Evolutionary conservation across 2,888 invertebrate species (phyloP).

Genomic region (Saturnia pavonia): DNA sequence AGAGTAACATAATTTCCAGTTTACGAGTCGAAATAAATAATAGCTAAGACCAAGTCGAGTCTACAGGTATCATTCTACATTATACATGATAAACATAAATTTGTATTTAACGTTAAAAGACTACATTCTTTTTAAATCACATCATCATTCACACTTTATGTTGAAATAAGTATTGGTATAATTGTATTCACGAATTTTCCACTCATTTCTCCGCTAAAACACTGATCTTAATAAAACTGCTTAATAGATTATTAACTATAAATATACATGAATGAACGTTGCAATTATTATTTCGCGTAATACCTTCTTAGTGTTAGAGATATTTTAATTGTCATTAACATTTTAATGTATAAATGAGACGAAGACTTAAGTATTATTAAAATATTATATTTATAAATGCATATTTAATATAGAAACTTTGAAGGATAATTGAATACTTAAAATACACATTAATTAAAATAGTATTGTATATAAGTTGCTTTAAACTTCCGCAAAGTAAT

Average conservation of each 20-base stretch:
- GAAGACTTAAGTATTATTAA: background rate
- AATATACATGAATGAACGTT: background rate
- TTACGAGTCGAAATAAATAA: conserved; percentile 21
- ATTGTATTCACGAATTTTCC: background rate
- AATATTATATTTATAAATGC: background rate
- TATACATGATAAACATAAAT: conserved; percentile 14
- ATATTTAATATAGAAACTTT: background rate
- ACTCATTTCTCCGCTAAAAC: background rate
- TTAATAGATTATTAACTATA: background rate
- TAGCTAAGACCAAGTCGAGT: conserved; percentile 12
- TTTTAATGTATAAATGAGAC: too few relatives aligned
- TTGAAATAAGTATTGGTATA: background rate
- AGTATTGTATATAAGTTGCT: background rate
- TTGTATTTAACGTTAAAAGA: conserved; percentile 13
- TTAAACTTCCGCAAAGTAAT: background rate
- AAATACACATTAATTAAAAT: background rate
- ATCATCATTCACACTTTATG: conserved; percentile 15
- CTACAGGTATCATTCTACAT: conserved; percentile 18
- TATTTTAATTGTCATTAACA: too few relatives aligned
- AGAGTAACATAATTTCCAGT: conserved; percentile 19
- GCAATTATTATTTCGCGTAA: background rate
- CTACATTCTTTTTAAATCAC: conserved; percentile 21
- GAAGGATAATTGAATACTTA: background rate
- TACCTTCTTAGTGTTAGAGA: too few relatives aligned
- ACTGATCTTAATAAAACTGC: background rate